Evolutionary conservation across 2,888 invertebrate genomes (phyloP), one percentile per base, ranked within the genome.

Genomic region (Cheilosia urbana): DNA sequence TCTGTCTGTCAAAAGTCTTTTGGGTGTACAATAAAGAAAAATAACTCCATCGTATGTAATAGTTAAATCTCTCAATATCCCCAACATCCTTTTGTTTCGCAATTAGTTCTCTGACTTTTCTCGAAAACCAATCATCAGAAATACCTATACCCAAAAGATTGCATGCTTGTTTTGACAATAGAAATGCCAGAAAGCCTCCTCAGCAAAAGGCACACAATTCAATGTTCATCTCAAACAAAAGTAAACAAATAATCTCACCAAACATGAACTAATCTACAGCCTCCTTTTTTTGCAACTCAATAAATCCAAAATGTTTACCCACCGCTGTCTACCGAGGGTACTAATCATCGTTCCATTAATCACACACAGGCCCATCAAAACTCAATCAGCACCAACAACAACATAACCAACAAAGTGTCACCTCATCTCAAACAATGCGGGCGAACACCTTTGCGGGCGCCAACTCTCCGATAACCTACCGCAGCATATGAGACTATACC

Each of bases 361-460:
- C 79, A 79, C 65, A 79, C 58, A 69, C 34, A 21, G 57, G 57
- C 49, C 84, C 69, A 84, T 84, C 84, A 84, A 75, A 84, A 69
- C 69, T 75, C 73, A 79, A 79, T 73, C 78, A 82, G 45, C 27
- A 68, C 45, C n/a, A 72, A 57, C 34, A 72, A 60, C 30, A 45
- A 60, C 51, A 27, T 27, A 49, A 27, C 21, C 17, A 55, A 19
- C n/a, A 63, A 60, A 75, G 42, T 84, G 84, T 79, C 79, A 84
- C 84, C 69, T 60, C 51, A 73, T 2, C 13, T 24, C 47, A 60
- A 76, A 76, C 84, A 80, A 84, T 84, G 73, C 79, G 84, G 79
- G 84, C 42, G 75, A 84, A 79, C 65, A 84, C 69, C 84, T 80
- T 51, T 84, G 65, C 84, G 84, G 84, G 84, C 84, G 84, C 84